A percentile compares a stretch with the other conserved stretches of the same genome.
These are phyloP conservation scores for Pachyseris speciosa DNA, from an alignment of 64 coral and sea anemone species.

Conservation along the genomic window DNA sequence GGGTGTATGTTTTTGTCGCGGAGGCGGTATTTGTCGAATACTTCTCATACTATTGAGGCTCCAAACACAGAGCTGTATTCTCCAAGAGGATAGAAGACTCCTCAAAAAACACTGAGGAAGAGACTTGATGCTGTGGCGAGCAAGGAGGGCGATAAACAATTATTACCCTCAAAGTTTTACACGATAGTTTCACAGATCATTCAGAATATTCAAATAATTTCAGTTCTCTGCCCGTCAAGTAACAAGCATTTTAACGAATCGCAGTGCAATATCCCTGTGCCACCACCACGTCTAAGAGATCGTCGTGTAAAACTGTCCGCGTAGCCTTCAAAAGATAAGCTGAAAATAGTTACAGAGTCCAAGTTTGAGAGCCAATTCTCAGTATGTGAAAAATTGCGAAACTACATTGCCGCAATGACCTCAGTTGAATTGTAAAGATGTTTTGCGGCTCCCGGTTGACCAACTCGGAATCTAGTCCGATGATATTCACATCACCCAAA, in stretches of 20 bases:
- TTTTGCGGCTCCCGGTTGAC: too few species aligned
- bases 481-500: too few species aligned
- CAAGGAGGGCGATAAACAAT: background rate
- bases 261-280: background rate
- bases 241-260: background rate
- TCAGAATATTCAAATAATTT: background rate
- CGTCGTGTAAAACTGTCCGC: background rate
- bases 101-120: background rate
- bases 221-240: background rate
- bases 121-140: background rate
- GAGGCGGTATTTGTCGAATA: too few species aligned
- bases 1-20: too few species aligned
- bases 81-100: background rate
- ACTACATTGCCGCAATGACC: too few species aligned
- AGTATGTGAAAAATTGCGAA: too few species aligned
- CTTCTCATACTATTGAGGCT: too few species aligned
- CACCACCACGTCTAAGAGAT: background rate
- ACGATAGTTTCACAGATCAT: background rate
- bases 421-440: too few species aligned
- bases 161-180: background rate
- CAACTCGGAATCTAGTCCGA: too few species aligned
- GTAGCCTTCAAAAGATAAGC: too few species aligned
- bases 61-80: background rate
- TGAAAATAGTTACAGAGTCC: too few species aligned
- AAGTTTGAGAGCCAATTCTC: background rate